Conservation (phyloP, 2,797 vertebrate species). For the Leucoraja ocellata region DNA sequence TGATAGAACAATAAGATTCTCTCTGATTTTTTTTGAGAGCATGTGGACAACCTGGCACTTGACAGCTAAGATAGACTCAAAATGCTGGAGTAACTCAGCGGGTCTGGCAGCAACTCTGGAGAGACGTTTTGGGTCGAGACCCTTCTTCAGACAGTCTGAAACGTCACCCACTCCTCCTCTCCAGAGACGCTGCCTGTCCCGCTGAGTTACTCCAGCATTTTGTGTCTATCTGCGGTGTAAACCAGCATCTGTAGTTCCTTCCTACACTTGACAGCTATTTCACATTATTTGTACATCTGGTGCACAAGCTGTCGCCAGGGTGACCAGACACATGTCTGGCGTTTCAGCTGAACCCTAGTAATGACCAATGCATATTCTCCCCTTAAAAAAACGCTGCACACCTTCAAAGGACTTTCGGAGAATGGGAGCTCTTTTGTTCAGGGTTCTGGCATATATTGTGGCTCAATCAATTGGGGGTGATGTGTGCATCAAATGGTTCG, state of each 20-base stretch:
- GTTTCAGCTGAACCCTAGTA: conserved; percentile 16
- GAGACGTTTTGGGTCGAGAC: too few relatives aligned
- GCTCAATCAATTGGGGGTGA: conserved; percentile 21
- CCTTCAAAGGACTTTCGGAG: conserved; percentile 24
- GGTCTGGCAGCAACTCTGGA: too few relatives aligned
- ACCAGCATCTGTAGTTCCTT: too few relatives aligned
- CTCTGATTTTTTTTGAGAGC: not conserved
- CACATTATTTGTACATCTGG: conserved; percentile 14
- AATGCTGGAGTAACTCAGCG: too few relatives aligned
- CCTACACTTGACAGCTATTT: not conserved
- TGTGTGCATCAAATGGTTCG: conserved; percentile 15
- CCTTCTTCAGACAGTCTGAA: too few relatives aligned
- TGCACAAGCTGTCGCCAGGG: conserved; percentile 29
- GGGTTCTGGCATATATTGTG: conserved; percentile 7
- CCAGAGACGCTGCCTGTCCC: too few relatives aligned
- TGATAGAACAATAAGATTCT: not conserved
- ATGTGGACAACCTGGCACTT: conserved; percentile 11
- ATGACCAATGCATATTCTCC: conserved; percentile 5
- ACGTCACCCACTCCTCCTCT: too few relatives aligned
- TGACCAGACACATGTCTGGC: conserved; percentile 32
- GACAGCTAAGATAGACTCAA: not conserved
- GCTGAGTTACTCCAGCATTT: too few relatives aligned
- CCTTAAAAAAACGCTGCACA: conserved; percentile 23
- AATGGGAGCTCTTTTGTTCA: conserved; percentile 25
- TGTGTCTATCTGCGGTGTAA: too few relatives aligned